A percentile compares a stretch with the other conserved stretches of the same genome.
These are phyloP conservation scores for Orthonevra nobilis DNA, from an alignment of 2,888 invertebrate species.

Conservation along the genomic window DNA sequence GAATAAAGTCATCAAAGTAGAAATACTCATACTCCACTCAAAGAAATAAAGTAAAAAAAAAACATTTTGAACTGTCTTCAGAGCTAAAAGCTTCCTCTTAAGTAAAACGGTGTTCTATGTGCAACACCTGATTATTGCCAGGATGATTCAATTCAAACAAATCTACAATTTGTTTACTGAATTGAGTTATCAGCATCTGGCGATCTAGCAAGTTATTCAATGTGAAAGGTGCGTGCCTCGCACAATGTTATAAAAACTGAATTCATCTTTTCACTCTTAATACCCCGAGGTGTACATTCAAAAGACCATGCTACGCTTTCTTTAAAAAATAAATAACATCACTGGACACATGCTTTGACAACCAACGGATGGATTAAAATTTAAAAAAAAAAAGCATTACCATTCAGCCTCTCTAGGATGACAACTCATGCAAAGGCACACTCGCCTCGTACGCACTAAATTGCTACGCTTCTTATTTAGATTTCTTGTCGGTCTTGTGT, in stretches of 20 bases:
- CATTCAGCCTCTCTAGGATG: slow-evolving; percentile 30
- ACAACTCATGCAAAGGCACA: slow-evolving; percentile 6
- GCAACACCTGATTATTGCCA: not conserved
- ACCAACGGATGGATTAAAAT: not conserved
- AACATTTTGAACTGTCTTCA: no score
- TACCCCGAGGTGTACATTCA: slow-evolving; percentile 33
- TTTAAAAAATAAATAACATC: slow-evolving; percentile 26
- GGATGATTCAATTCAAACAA: slow-evolving; percentile 5
- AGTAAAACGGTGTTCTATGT: no score
- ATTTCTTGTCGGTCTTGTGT: slow-evolving; percentile 42
- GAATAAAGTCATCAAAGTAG: no score
- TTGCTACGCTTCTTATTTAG: slow-evolving; percentile 26
- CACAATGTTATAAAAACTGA: slow-evolving; percentile 1
- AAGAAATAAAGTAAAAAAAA: no score
- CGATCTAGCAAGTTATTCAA: slow-evolving; percentile 23
- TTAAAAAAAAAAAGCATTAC: slow-evolving; percentile 12
- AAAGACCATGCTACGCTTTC: slow-evolving; percentile 42
- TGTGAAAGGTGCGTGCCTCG: slow-evolving; percentile 37
- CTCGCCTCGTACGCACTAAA: slow-evolving; percentile 29
- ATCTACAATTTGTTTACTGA: slow-evolving; percentile 1
- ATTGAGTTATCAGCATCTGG: slow-evolving; percentile 25
- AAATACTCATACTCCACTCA: no score
- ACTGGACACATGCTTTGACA: slow-evolving; percentile 11
- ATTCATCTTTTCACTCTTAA: slow-evolving; percentile 27
- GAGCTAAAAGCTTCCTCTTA: no score